These are phyloP conservation scores for Dicranocentrus wangi DNA, from an alignment of 2,888 invertebrate genomes.

Conservation along the genomic window DNA sequence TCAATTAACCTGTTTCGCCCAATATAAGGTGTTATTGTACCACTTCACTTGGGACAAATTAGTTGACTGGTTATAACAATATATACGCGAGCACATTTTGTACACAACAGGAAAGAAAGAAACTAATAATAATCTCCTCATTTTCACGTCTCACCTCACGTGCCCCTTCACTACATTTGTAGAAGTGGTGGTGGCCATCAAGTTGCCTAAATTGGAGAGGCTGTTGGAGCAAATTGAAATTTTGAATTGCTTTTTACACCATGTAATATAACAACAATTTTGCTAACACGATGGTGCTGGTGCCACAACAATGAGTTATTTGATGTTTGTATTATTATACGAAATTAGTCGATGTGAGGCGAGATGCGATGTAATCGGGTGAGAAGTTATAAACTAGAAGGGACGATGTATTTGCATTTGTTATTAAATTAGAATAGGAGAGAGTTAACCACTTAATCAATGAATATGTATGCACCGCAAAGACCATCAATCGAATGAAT, in stretches of 20 bases:
- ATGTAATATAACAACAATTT: no score
- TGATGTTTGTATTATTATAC: background rate
- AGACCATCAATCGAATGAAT: no score
- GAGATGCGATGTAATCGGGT: no score
- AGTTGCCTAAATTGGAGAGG: slow-evolving; percentile 1
- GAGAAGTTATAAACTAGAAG: no score
- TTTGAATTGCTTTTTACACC: slow-evolving; percentile 3
- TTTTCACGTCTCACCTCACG: slow-evolving; percentile 6
- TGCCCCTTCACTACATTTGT: background rate
- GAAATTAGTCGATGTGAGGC: background rate
- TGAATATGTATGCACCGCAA: slow-evolving; percentile 1
- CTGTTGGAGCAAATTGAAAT: slow-evolving; percentile 8
- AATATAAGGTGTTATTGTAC: slow-evolving; percentile 7
- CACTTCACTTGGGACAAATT: background rate
- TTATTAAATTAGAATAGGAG: background rate
- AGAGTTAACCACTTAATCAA: slow-evolving; percentile 10
- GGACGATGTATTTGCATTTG: no score
- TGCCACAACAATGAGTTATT: no score
- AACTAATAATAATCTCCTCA: slow-evolving; percentile 16
- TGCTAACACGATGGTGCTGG: no score
- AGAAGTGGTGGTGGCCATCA: slow-evolving; percentile 15
- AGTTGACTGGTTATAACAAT: background rate
- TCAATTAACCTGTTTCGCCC: slow-evolving; percentile 2
- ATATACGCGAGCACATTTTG: no score
- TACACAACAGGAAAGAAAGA: slow-evolving; percentile 2